phyloP scores from a whole-genome alignment of 2,888 invertebrate species.

The Parnassius orleans region DNA sequence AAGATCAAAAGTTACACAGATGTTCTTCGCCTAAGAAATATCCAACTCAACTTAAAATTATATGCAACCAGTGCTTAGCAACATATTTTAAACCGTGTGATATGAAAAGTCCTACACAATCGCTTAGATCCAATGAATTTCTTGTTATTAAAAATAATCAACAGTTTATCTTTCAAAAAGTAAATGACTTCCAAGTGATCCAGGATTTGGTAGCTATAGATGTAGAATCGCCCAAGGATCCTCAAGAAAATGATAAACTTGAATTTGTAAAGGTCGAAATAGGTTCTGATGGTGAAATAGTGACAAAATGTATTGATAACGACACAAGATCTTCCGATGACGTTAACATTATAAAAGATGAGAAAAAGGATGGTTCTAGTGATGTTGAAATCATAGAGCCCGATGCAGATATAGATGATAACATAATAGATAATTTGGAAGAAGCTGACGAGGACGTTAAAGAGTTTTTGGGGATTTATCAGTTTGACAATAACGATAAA shows the following conservation, averaged over 20 bases:
- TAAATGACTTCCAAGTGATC: conserved; percentile 35
- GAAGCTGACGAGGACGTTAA: conserved; percentile 71
- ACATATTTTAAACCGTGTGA: conserved; percentile 60
- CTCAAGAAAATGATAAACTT: conserved; percentile 34
- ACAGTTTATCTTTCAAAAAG: conserved; percentile 70
- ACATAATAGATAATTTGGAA: conserved; percentile 64
- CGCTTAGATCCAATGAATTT: conserved; percentile 62
- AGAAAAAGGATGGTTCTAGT: conserved; percentile 52
- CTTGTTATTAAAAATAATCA: conserved; percentile 71
- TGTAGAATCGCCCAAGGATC: conserved; percentile 32
- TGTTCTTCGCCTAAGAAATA: conserved; percentile 62
- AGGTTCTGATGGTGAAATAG: conserved; percentile 67
- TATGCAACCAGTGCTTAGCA: conserved; percentile 27
- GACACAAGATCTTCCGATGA: conserved; percentile 44
- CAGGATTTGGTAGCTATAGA: conserved; percentile 32
- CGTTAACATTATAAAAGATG: conserved; percentile 50
- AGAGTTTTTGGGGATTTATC: conserved; percentile 68
- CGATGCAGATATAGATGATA: conserved; percentile 58
- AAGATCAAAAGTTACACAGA: conserved; percentile 66
- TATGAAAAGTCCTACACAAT: conserved; percentile 63
- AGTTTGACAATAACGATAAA: conserved; percentile 40
- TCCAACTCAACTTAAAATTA: conserved; percentile 37
- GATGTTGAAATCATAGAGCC: conserved; percentile 67
- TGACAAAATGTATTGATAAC: conserved; percentile 56
- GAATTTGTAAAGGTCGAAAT: conserved; percentile 70